Evolutionary conservation across 1,140 invertebrate genomes (phyloP).

Genomic region (Pogonomyrmex barbatus): DNA sequence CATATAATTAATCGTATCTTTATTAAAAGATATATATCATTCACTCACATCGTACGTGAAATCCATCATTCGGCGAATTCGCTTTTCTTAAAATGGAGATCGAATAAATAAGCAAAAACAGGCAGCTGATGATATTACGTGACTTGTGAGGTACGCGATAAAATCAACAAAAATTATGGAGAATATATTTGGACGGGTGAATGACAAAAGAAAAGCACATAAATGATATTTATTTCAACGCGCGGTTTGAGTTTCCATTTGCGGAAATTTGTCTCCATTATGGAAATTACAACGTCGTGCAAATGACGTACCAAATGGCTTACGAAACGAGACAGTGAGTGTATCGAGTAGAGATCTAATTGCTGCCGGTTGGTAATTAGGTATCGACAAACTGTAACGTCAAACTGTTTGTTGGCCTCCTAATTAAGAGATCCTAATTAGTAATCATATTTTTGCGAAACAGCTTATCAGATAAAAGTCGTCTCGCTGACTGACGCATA

Average conservation of each 20-base stretch:
- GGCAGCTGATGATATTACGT: neutral
- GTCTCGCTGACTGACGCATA: neutral
- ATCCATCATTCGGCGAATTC: neutral
- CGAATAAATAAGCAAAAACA: neutral
- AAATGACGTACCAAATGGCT: conserved; percentile 14
- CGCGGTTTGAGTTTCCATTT: neutral
- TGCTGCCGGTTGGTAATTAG: conserved; percentile 34
- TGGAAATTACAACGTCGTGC: conserved; percentile 10
- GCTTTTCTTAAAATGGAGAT: neutral
- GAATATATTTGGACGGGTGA: neutral
- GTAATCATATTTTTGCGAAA: neutral
- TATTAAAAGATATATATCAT: neutral
- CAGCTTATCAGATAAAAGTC: neutral
- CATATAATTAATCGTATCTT: conserved; percentile 16
- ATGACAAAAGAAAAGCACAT: neutral
- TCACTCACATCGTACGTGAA: neutral
- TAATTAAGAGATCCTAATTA: conserved; percentile 39
- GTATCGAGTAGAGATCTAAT: conserved; percentile 32
- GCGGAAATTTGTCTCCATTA: conserved; percentile 37
- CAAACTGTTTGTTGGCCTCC: neutral
- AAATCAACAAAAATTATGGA: neutral
- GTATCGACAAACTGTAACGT: conserved; percentile 3
- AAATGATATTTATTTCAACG: neutral
- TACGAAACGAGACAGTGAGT: neutral
- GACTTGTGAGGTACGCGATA: neutral